These are phyloP conservation scores for Coremacera marginata DNA, from an alignment of 2,888 invertebrate genomes.

Conservation along the genomic window DNA sequence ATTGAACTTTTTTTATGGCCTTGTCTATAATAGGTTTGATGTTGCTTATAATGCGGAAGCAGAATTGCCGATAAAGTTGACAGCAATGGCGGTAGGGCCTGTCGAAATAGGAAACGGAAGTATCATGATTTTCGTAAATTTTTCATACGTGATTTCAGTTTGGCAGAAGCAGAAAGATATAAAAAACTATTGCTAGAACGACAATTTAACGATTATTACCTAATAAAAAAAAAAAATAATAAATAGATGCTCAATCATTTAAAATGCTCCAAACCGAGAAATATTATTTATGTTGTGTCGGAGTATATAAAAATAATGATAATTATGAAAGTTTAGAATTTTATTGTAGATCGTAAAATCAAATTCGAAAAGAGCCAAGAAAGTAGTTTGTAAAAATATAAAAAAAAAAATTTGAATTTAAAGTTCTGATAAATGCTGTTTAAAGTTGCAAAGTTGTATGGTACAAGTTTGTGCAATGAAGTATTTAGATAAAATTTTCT, in stretches of 20 bases:
- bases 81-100: background rate
- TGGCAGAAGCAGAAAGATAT: background rate
- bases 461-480: too few species aligned
- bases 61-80: background rate
- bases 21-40: conserved; percentile 48
- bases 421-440: too few species aligned
- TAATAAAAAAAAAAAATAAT: background rate
- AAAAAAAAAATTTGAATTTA: too few species aligned
- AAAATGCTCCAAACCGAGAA: too few species aligned
- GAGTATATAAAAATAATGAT: background rate
- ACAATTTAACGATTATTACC: background rate
- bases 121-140: conserved; percentile 4
- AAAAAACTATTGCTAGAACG: background rate
- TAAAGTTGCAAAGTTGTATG: too few species aligned
- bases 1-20: conserved; percentile 31
- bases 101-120: background rate
- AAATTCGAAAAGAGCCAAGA: too few species aligned
- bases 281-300: background rate
- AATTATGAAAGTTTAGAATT: background rate
- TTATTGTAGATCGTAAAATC: too few species aligned
- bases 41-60: conserved; percentile 26
- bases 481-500: too few species aligned
- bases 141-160: conserved; percentile 20
- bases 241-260: background rate
- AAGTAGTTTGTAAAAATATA: too few species aligned